A percentile compares a stretch with the other conserved stretches of the same genome.
Evolutionary conservation across 2,113 vertebrate species (phyloP).

Genomic region (Chloebia gouldiae): DNA sequence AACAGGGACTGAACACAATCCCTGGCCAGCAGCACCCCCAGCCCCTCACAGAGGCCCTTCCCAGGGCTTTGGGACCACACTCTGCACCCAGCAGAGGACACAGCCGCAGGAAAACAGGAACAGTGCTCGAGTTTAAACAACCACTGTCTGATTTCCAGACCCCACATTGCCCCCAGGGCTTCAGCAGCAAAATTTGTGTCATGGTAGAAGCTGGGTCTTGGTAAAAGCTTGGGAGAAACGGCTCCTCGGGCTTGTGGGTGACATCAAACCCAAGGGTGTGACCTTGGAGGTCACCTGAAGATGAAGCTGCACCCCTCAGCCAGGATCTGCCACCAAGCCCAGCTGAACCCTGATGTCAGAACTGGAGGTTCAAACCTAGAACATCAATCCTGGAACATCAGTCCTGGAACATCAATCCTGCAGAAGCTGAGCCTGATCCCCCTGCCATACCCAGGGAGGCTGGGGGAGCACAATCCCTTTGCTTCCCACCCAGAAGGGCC

Average conservation of each 20-base stretch:
- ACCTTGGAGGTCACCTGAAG: neutral
- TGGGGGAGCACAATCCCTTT: neutral
- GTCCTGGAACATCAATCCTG: too few species aligned
- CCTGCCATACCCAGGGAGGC: neutral
- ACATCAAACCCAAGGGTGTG: neutral
- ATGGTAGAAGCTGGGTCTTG: neutral
- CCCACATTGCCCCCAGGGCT: fast-evolving
- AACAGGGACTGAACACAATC: fast-evolving
- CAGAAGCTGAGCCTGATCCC: neutral
- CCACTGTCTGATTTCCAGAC: neutral
- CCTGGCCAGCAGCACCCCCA: neutral
- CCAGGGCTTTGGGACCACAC: neutral
- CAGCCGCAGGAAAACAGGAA: neutral
- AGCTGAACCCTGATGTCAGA: neutral
- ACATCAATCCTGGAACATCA: neutral
- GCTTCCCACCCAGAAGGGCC: neutral
- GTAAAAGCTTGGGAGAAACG: neutral
- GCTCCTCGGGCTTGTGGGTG: neutral
- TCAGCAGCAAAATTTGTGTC: neutral
- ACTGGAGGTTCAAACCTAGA: neutral
- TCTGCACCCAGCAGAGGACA: neutral
- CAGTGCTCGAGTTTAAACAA: fast-evolving
- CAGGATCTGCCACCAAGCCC: neutral
- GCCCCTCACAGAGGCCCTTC: neutral
- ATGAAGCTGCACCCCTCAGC: neutral